A percentile compares a stretch with the other conserved stretches of the same genome.
phyloP scores from a whole-genome alignment of 2,888 invertebrate species.

The Luffia ferchaultella region DNA sequence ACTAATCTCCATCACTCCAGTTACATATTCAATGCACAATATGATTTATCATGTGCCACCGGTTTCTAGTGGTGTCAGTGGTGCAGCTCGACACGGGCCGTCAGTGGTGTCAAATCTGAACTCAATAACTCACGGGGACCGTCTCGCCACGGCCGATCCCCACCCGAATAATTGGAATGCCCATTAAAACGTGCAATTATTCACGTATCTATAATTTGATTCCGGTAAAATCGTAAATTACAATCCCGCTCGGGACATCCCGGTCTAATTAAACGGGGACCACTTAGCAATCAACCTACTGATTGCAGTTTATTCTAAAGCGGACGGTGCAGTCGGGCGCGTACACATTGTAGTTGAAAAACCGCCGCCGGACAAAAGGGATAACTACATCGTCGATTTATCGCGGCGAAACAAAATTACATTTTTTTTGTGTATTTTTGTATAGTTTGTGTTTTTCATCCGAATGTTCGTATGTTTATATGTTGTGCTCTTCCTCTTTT shows the following conservation, averaged over 20 bases:
- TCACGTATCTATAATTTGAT: constrained; percentile 10
- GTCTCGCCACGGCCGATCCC: constrained; percentile 1
- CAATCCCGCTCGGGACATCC: constrained; percentile 1
- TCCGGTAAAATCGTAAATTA: constrained; percentile 10
- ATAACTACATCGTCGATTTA: no score
- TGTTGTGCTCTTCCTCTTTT: no score
- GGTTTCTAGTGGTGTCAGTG: background rate
- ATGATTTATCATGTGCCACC: no score
- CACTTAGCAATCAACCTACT: constrained; percentile 10
- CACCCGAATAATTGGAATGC: constrained; percentile 3
- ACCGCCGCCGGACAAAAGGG: background rate
- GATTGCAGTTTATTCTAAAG: constrained; percentile 7
- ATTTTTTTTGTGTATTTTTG: no score
- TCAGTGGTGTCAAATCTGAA: constrained; percentile 11
- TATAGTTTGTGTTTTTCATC: no score
- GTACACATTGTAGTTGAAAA: no score
- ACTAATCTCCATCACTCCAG: no score
- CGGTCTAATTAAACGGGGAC: constrained; percentile 9
- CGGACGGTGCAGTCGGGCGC: background rate
- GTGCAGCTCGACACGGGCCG: constrained; percentile 6
- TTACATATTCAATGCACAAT: no score
- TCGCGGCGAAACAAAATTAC: no score
- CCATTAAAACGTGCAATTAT: constrained; percentile 7
- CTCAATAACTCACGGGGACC: constrained; percentile 9
- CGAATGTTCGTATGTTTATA: no score